phyloP scores from a whole-genome alignment of 2,888 invertebrate genomes.

The Anoncus sp. region DNA sequence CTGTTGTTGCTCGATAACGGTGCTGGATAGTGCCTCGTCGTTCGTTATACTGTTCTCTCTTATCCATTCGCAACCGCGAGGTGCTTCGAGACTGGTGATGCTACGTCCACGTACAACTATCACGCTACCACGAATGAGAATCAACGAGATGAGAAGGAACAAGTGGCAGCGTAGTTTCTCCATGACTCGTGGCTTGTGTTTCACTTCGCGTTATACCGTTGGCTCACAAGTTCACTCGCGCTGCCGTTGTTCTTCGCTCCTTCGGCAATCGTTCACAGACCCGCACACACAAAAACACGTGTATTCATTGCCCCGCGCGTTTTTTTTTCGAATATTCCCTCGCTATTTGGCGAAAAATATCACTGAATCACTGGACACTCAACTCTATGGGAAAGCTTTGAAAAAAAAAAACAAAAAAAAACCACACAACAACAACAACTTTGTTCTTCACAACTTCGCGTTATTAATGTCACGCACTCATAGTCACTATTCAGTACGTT shows the following conservation, averaged over 20 bases:
- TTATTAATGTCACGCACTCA: slow-evolving; percentile 78
- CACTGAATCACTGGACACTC: slow-evolving; percentile 36
- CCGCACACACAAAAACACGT: neutral
- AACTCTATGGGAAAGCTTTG: too few species aligned
- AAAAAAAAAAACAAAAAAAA: slow-evolving; percentile 34
- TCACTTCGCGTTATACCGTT: slow-evolving; percentile 18
- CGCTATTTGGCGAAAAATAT: slow-evolving; percentile 28
- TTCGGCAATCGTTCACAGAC: slow-evolving; percentile 24
- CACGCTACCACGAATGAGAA: slow-evolving; percentile 64
- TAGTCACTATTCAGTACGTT: slow-evolving; percentile 68
- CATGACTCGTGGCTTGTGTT: slow-evolving; percentile 41
- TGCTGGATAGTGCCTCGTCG: slow-evolving; percentile 71
- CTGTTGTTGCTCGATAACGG: slow-evolving; percentile 71
- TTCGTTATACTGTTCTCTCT: slow-evolving; percentile 84
- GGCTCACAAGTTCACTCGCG: slow-evolving; percentile 23
- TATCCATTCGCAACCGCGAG: slow-evolving; percentile 90
- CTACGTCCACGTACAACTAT: slow-evolving; percentile 72
- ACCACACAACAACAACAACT: too few species aligned
- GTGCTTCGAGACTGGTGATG: slow-evolving; percentile 84
- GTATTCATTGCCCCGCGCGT: neutral
- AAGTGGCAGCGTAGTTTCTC: slow-evolving; percentile 47
- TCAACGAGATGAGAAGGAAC: slow-evolving; percentile 60
- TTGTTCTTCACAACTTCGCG: slow-evolving; percentile 53
- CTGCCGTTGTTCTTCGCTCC: slow-evolving; percentile 8
- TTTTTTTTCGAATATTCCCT: slow-evolving; percentile 29